Base-by-base conservation (phyloP, 2,113 vertebrate genomes). In the Rattus rattus region DNA sequence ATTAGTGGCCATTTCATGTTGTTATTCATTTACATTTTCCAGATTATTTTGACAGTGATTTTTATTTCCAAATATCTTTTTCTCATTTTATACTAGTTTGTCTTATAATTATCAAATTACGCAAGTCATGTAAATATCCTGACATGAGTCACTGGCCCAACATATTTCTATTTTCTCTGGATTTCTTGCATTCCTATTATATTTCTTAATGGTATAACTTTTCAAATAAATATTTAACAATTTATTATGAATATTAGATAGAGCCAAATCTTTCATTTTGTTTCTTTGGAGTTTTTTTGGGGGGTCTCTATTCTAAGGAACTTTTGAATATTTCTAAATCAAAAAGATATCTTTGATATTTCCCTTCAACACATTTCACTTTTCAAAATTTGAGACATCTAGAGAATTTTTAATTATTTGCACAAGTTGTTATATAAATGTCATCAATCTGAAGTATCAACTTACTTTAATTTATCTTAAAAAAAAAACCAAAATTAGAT, bases 241-340 rank as follows among this genome's bases (percentile, higher is more conserved):
- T 77, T 88, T 88, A 11, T 22, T 77, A 77, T 90, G 33, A 90
- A 92, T 84, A 88, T 79, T 88, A 79, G 33, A 79, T 87, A 4
- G 67, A 59, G 8, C 52, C 33, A 73, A 73, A 20, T 56, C 33
- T 96, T 11, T 80, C 65, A 75, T 80, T 86, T 81, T 24, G 16
- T 69, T 20, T 92, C 1, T 39, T 76, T 20, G 8, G 19, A n/a
- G 7, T n/a, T 91, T 56, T 91, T 81, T 24, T 80, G 24, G 52
- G 52, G 52, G 10, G 16, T 90, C 33, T 76, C 12, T 59, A 30
- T 2, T 67, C 33, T 65, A 52, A 88, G 30, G 36, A 92, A 76
- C 0, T 13, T 94, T 94, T 76, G 4, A 33, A 26, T 39, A 54
- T n/a, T 52, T 12, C 63, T 20, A 94, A 92, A 56, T 86, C 8